Base-by-base conservation (phyloP, 2,113 vertebrate genomes). In the Heterochromis multidens region DNA sequence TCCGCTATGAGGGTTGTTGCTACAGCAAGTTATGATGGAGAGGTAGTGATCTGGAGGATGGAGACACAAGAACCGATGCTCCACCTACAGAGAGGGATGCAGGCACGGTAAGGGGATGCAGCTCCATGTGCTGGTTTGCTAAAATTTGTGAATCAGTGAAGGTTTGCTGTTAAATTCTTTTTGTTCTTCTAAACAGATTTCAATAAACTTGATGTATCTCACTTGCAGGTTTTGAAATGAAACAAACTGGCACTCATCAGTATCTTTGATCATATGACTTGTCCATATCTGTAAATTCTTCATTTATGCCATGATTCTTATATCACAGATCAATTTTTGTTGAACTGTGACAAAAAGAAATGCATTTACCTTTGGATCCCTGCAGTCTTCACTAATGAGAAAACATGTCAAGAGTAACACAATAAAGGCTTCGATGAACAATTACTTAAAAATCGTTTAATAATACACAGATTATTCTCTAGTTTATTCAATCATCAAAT, bases 11-110 rank as follows among this genome's bases (percentile, higher is more conserved):
- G 80, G 3, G 85, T 95, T 10, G 54, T 94, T 31, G 93, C 94
- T 76, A 91, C 93, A 1, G 91, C 84, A 3, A 92, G 90, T 58
- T 91, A 89, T 8, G 94, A 93, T 82, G 95, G 93, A 56, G 93
- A 96, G 72, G 82, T 94, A 29, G 70, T 93, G 1, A 29, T 91
- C 72, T 94, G 94, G 94, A 91, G 85, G 43, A n/a, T 87, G 77
- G 91, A 92, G 61, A 93, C 91, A 1, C 92, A 93, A 79, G 77
- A 81, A 35, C 84, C 89, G 0, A 4, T 81, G n/a, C 52, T 88
- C 6, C 83, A 84, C 72, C 82, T 94, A 6, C 65, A 70, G 35
- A 84, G 78, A 35, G 33, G 70, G 3, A 59, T 59, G 11, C 29
- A 56, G 5, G 35, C 72, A 58, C 58, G 76, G 91, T 92, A 78